Conservation (phyloP, 1,140 invertebrate species). For the Olivierus martensii region DNA sequence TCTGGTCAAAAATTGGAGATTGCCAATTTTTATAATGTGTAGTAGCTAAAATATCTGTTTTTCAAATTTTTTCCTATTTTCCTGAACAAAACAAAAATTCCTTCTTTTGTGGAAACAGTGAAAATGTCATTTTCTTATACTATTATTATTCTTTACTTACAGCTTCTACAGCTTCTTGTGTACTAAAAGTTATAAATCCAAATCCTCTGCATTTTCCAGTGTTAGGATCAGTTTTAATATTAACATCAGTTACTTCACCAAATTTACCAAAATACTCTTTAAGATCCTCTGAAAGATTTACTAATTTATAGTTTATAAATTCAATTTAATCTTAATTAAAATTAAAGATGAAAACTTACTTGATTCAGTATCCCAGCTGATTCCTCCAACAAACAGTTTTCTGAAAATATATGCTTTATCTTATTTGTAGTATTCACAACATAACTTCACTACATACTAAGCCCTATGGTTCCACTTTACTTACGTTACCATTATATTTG, state of each 20-base stretch:
- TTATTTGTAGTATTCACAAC: background rate
- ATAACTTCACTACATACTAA: too few species aligned
- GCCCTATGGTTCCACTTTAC: too few species aligned
- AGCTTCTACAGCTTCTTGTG: conserved; percentile 76
- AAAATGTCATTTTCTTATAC: too few species aligned
- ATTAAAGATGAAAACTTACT: conserved; percentile 7
- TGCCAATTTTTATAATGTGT: too few species aligned
- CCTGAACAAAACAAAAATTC: too few species aligned
- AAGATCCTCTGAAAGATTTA: conserved; percentile 68
- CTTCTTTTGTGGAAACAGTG: too few species aligned
- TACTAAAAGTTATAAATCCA: conserved; percentile 87
- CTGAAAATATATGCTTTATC: conserved; percentile 5
- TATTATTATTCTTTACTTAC: too few species aligned
- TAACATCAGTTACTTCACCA: conserved; percentile 84
- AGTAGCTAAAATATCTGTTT: too few species aligned
- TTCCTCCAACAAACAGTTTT: conserved; percentile 18
- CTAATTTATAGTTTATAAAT: background rate
- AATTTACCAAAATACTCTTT: conserved; percentile 77
- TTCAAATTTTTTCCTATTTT: too few species aligned
- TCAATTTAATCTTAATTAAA: background rate
- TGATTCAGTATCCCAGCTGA: conserved; percentile 15
- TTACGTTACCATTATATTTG: too few species aligned
- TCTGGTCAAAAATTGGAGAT: too few species aligned
- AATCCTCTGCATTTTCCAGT: conserved; percentile 82
- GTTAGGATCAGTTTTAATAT: conserved; percentile 82